A percentile compares a stretch with the other conserved stretches of the same genome.
phyloP scores from a whole-genome alignment of 2,113 vertebrate genomes.

The Leucopsar rothschildi region DNA sequence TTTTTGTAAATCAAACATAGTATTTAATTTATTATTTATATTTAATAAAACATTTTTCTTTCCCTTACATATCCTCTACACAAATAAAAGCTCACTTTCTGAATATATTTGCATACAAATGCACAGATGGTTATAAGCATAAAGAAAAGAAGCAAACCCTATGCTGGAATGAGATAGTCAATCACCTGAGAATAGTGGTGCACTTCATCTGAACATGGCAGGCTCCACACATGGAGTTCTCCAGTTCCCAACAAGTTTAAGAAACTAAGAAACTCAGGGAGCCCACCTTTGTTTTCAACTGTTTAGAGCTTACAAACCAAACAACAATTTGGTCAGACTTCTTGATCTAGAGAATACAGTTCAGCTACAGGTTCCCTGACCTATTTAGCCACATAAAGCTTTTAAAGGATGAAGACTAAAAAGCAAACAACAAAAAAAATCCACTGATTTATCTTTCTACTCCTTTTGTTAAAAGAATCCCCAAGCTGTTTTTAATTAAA shows the following conservation, averaged over 20 bases:
- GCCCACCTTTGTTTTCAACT: background rate
- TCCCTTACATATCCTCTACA: background rate
- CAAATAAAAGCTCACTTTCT: background rate
- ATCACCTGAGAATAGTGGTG: background rate
- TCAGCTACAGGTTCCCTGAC: conserved; percentile 4
- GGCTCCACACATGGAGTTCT: background rate
- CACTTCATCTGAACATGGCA: background rate
- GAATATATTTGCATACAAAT: background rate
- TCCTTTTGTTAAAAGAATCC: conserved; percentile 44
- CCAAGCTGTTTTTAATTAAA: conserved; percentile 39
- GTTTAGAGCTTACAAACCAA: background rate
- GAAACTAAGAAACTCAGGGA: background rate
- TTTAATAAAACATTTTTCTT: background rate
- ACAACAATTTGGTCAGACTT: background rate
- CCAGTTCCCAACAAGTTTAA: background rate
- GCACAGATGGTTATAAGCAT: background rate
- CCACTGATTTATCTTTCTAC: conserved; percentile 35
- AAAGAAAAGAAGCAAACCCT: background rate
- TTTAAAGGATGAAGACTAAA: conserved; percentile 24
- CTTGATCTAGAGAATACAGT: background rate
- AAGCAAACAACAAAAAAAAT: conserved; percentile 3
- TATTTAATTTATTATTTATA: background rate
- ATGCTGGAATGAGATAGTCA: background rate
- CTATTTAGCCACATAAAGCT: conserved; percentile 32
- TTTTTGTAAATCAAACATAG: background rate